phyloP scores from a whole-genome alignment of 2,888 invertebrate species.

The Andrena camellia region DNA sequence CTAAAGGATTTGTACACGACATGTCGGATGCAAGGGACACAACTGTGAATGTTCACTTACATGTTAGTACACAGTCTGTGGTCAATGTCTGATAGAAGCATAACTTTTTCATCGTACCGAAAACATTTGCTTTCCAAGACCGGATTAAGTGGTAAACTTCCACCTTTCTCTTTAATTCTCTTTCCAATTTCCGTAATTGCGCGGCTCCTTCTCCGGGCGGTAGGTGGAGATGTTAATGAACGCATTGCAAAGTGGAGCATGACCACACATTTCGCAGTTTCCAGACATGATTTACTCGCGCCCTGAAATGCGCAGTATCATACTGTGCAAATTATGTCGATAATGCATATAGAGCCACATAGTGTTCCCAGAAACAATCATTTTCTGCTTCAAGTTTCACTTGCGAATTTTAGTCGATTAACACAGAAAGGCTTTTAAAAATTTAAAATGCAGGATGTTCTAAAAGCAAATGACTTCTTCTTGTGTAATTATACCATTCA shows the following conservation, averaged over 20 bases:
- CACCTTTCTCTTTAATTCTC: constrained; percentile 65
- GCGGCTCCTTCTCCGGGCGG: constrained; percentile 41
- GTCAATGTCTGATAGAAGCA: not conserved
- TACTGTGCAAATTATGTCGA: not conserved
- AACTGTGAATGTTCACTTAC: not conserved
- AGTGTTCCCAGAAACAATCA: no score
- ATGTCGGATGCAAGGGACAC: not conserved
- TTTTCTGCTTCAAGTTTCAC: no score
- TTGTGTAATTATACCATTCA: no score
- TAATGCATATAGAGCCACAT: no score
- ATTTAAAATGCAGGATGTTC: no score
- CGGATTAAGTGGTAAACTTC: constrained; percentile 50
- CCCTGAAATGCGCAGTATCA: constrained; percentile 11
- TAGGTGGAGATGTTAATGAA: constrained; percentile 62
- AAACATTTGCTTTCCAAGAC: not conserved
- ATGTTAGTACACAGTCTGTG: constrained; percentile 9
- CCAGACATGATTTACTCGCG: constrained; percentile 52
- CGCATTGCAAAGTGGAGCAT: constrained; percentile 60
- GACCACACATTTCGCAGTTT: constrained; percentile 41
- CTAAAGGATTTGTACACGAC: not conserved
- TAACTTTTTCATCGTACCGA: constrained; percentile 17
- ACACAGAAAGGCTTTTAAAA: no score
- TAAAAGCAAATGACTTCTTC: no score
- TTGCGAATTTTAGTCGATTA: no score
- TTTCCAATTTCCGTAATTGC: constrained; percentile 67